Evolutionary conservation across 2,113 vertebrate species (phyloP).

Genomic region (Chaetura pelagica): DNA sequence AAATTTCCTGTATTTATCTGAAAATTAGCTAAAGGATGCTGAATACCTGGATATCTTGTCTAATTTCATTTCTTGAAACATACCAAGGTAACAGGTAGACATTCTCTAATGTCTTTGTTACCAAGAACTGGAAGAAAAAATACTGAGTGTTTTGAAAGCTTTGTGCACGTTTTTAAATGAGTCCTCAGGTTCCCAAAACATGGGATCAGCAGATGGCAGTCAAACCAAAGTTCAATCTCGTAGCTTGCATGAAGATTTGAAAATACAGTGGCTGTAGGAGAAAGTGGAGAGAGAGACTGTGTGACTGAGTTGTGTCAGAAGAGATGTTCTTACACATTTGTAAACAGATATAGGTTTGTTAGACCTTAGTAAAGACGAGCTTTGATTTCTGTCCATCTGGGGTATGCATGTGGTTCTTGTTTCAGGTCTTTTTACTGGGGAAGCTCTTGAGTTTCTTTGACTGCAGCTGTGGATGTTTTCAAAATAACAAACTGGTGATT

Average conservation of each 20-base stretch:
- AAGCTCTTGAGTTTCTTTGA: neutral
- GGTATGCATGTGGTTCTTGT: neutral
- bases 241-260: neutral
- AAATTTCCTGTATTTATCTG: neutral
- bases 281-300: neutral
- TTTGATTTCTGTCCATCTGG: neutral
- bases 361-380: neutral
- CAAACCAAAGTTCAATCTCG: constrained; percentile 68
- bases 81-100: too few relatives aligned
- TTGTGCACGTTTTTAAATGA: neutral
- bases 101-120: neutral
- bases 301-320: neutral
- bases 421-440: neutral
- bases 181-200: neutral
- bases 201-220: constrained; percentile 76
- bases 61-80: neutral
- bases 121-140: neutral
- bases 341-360: neutral
- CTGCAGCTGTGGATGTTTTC: neutral
- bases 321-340: neutral
- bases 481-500: neutral
- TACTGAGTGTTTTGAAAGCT: neutral
- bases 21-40: neutral
- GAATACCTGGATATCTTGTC: neutral
- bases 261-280: neutral